These are phyloP conservation scores for Petroica traversi DNA, from an alignment of 2,113 vertebrate species.

Conservation along the genomic window DNA sequence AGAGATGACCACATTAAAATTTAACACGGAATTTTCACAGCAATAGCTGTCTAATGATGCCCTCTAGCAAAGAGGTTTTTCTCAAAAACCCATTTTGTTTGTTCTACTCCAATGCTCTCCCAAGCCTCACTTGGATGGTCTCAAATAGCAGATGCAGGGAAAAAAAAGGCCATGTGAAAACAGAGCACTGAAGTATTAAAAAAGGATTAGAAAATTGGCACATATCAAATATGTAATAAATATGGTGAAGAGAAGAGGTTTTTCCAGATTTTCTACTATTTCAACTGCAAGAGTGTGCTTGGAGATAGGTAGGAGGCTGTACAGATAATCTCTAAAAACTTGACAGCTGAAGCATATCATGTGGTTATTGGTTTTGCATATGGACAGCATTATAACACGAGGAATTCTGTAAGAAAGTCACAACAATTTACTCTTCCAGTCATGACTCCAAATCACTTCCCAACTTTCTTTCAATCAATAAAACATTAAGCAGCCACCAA, in stretches of 20 bases:
- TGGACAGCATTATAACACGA: not conserved
- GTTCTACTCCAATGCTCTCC: conserved; percentile 29
- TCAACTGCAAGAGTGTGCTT: not conserved
- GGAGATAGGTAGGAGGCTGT: not conserved
- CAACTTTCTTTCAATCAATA: not conserved
- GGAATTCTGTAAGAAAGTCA: not conserved
- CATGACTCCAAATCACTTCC: not conserved
- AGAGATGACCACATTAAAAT: conserved; percentile 20
- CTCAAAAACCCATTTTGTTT: conserved; percentile 49
- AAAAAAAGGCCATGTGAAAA: not conserved
- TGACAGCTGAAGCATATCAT: not conserved
- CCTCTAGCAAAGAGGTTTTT: conserved; percentile 40
- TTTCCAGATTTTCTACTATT: not conserved
- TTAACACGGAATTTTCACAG: conserved; percentile 30
- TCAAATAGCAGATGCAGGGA: not conserved
- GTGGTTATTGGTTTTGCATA: not conserved
- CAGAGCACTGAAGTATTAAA: conserved; percentile 11
- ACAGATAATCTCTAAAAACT: not conserved
- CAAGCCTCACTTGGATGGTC: not conserved
- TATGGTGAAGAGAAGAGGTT: not conserved
- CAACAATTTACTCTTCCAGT: not conserved
- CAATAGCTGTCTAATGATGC: conserved; percentile 32
- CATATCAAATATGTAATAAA: not conserved
- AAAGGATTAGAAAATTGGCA: conserved; percentile 7
- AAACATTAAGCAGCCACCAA: not conserved